These are phyloP conservation scores for Prosapia bicincta DNA, from an alignment of 2,888 invertebrate species.

Conservation along the genomic window DNA sequence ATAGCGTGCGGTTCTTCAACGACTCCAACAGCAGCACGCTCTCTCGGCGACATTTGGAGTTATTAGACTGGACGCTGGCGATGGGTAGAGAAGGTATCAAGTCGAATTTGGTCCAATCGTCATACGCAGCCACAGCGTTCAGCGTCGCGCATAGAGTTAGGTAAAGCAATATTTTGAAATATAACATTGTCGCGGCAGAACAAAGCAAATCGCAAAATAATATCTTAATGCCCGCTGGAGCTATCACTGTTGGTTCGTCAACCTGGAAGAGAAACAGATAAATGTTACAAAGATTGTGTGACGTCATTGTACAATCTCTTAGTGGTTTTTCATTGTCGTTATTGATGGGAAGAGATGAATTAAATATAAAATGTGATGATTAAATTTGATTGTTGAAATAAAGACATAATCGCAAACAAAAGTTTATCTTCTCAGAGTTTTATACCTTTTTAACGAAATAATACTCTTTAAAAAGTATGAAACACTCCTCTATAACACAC, in stretches of 20 bases:
- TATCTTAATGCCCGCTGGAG: not conserved
- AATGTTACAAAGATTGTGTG: no score
- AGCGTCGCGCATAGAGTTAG: not conserved
- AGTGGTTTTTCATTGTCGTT: no score
- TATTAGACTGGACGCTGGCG: conserved; percentile 26
- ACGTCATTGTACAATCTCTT: no score
- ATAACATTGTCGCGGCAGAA: not conserved
- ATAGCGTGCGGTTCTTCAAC: conserved; percentile 32
- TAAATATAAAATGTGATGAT: no score
- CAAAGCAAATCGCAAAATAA: not conserved
- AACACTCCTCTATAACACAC: no score
- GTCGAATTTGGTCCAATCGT: not conserved
- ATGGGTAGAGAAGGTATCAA: conserved; percentile 27
- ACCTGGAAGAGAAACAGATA: not conserved
- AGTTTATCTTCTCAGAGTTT: no score
- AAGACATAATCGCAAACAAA: no score
- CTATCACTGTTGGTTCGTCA: not conserved
- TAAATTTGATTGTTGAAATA: no score
- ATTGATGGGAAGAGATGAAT: no score
- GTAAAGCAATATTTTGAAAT: not conserved
- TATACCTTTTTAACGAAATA: no score
- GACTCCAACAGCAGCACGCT: conserved; percentile 23
- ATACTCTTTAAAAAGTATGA: no score
- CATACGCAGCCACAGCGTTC: not conserved
- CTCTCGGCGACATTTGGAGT: conserved; percentile 29